phyloP scores from a whole-genome alignment of 2,113 vertebrate species.

The Odobenus rosmarus region DNA sequence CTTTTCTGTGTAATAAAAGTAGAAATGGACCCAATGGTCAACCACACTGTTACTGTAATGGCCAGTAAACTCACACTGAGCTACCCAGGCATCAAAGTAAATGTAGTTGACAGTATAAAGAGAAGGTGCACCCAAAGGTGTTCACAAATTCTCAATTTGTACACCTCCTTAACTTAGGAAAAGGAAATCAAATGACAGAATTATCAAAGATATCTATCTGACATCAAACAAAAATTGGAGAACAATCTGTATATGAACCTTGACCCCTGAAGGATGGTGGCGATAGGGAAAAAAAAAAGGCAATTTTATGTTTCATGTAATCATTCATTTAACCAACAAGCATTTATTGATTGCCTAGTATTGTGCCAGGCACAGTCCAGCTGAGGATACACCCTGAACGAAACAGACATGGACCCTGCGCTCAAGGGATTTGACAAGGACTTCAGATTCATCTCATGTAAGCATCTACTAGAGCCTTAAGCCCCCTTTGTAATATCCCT shows the following conservation, averaged over 20 bases:
- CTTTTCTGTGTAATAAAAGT: neutral
- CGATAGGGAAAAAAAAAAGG: neutral
- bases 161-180: neutral
- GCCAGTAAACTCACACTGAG: neutral
- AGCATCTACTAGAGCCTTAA: neutral
- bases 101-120: neutral
- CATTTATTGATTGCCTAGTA: neutral
- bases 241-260: neutral
- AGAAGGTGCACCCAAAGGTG: neutral
- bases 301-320: neutral
- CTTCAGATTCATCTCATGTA: neutral
- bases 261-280: neutral
- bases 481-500: neutral
- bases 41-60: neutral
- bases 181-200: slow-evolving; percentile 25
- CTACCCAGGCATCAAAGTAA: neutral
- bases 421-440: neutral
- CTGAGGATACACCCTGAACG: neutral
- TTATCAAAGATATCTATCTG: neutral
- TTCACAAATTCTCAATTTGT: neutral
- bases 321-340: neutral
- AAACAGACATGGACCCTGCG: neutral
- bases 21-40: neutral
- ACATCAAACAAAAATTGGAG: neutral
- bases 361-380: neutral